Base-by-base conservation (phyloP, 1,140 invertebrate species). In the Babylonia areolata region DNA sequence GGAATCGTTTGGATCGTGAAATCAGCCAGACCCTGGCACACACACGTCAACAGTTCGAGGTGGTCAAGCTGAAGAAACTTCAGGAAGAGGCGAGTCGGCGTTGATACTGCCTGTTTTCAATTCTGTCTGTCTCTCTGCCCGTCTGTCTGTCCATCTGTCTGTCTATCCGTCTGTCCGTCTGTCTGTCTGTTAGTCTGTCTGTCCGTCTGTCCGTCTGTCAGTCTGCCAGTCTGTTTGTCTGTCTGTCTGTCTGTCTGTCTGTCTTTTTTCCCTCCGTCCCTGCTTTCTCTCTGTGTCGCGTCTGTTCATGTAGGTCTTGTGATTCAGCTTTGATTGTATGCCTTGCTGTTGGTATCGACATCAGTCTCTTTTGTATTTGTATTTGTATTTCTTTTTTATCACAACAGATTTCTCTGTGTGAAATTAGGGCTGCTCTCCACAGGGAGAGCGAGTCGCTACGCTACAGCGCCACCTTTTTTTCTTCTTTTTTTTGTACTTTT, bases 1-100 rank as follows among this genome's bases (percentile, higher is more conserved):
- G 92, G 75, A 91, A 92, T 71, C 90, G 90, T 28, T 85, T 92
- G 79, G 88, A 93, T 37, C 88, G 90, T 82, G 92, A 93, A 84
- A 90, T 92, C 35, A 90, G 81, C 15, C 93, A 93, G 85, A 89
- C 90, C n/a, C 77, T 93, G 20, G 90, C 92, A 84, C 89, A 93
- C 37, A 87, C 89, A 1, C 84, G 87, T 31, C 85, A 89, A 35
- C 86, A 92, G 80, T 89, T 90, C 86, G 88, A 92, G 33, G 81
- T 93, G 17, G 81, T 88, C 58, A 89, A 91, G 73, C 87, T 89
- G 51, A 80, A 90, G 39, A 86, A 78, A 31, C 46, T 91, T 20
- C 92, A 93, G 81, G 88, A 92, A 77, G 87, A 92, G 90, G 92
- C 90, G 86, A 64, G 23, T 64, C 5, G 28, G 5, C 23, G 58